phyloP scores from a whole-genome alignment of 53 echinoderm and acorn worm species.

The Astropecten irregularis region DNA sequence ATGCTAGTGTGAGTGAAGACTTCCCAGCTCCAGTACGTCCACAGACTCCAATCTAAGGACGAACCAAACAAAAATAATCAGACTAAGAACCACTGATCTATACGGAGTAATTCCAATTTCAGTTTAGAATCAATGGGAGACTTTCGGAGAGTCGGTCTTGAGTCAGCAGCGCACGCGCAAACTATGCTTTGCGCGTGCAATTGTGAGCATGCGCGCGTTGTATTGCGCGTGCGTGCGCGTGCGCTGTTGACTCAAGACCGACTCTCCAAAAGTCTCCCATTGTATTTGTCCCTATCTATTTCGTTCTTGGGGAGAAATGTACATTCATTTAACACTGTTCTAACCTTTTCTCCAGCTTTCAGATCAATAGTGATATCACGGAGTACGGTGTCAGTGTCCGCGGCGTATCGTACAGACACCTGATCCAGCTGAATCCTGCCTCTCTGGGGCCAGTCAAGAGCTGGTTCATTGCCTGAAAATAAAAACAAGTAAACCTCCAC shows the following conservation, averaged over 20 bases:
- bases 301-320: not conserved
- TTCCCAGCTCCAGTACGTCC: slow-evolving; percentile 65
- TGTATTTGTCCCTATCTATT: not conserved
- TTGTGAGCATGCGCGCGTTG: no score
- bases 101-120: not conserved
- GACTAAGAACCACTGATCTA: not conserved
- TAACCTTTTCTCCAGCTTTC: slow-evolving; percentile 57
- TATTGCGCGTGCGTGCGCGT: no score
- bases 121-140: not conserved
- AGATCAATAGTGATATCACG: slow-evolving; percentile 41
- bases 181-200: no score
- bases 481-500: not conserved
- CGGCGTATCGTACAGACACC: slow-evolving; percentile 52
- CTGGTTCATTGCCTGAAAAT: slow-evolving; percentile 7
- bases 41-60: slow-evolving; percentile 57
- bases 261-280: no score
- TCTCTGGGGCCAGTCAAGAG: slow-evolving; percentile 48
- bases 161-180: no score
- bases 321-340: not conserved
- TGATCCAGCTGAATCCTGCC: slow-evolving; percentile 39
- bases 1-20: slow-evolving; percentile 53
- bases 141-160: not conserved
- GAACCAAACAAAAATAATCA: not conserved
- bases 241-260: no score
- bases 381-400: slow-evolving; percentile 51